Conservation (phyloP, 1,140 invertebrate genomes). For the Propsilocerus akamusi region DNA sequence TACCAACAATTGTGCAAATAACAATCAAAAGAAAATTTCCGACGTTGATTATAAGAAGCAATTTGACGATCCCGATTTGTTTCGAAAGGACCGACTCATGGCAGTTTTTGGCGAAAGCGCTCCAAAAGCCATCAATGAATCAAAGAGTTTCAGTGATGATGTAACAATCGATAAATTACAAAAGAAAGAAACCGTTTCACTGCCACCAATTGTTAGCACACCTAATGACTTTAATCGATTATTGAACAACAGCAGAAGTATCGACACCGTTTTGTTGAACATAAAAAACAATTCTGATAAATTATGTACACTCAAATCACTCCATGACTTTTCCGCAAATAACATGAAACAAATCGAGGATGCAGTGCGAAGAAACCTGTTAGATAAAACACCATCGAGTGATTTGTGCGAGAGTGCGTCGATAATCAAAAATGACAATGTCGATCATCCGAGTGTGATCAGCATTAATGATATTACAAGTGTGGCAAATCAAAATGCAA, state of each 20-base stretch:
- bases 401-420: too few species aligned
- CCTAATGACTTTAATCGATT: neutral
- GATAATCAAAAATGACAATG: too few species aligned
- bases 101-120: neutral
- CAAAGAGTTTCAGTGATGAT: too few species aligned
- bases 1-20: neutral
- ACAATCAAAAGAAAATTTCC: neutral
- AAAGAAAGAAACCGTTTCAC: constrained; percentile 1
- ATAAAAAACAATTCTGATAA: neutral
- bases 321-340: neutral
- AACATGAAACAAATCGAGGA: neutral
- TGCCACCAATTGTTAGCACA: neutral
- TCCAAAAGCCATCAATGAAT: neutral
- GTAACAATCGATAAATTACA: neutral
- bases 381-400: too few species aligned
- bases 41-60: neutral
- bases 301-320: neutral
- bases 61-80: neutral
- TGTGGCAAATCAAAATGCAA: constrained; percentile 1
- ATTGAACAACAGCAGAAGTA: neutral
- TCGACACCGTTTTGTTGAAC: neutral
- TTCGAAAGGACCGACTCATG: neutral
- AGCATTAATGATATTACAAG: too few species aligned
- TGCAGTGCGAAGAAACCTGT: neutral
- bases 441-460: too few species aligned